Evolutionary conservation across 2,797 vertebrate genomes (phyloP), one percentile per base, ranked within the genome.

Genomic region (Enteromius viviparus): DNA sequence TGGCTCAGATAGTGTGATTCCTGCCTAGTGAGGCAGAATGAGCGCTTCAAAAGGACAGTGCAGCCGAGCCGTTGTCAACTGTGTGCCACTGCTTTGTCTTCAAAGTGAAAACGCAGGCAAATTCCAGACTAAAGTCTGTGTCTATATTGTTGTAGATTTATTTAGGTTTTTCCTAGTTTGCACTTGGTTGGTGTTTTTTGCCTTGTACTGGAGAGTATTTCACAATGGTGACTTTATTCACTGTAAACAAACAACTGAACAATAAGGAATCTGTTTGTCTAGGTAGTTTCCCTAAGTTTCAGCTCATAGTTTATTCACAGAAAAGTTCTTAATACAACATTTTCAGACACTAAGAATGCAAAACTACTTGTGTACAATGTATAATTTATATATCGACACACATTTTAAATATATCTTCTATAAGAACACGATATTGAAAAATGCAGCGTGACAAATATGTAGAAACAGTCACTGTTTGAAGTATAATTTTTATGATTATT

Each of bases 21-120:
- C 72, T 76, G 76, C 55, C 84, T 81, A 84, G 74, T 62, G 76
- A 82, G 81, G 85, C 84, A 85, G 81, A 88, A 88, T 69, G 64
- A 58, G 64, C 3, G 37, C 71, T 83, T 83, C 55, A 85, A 86
- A 88, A 87, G 71, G 58, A 80, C 70, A 77, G 72, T 69, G 9
- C 34, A 80, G 82, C 76, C 23, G 81, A 58, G 76, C 51, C 66
- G 53, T 84, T 87, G 85, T 86, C 76, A 71, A 42, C 84, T 58
- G 70, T 75, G 72, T 83, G 58, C 69, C 51, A 76, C 62, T 65
- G 85, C 84, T 89, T 89, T 89, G 89, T 89, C 70, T 84, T 47
- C 83, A 86, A 85, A 87, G 26, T 86, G 84, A 88, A 89, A 88
- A 83, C 85, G 87, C 88, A 84, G 85, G 88, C 89, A 90, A 82